These are phyloP conservation scores for Synergus umbraculus DNA, from an alignment of 2,888 invertebrate genomes.

Conservation along the genomic window DNA sequence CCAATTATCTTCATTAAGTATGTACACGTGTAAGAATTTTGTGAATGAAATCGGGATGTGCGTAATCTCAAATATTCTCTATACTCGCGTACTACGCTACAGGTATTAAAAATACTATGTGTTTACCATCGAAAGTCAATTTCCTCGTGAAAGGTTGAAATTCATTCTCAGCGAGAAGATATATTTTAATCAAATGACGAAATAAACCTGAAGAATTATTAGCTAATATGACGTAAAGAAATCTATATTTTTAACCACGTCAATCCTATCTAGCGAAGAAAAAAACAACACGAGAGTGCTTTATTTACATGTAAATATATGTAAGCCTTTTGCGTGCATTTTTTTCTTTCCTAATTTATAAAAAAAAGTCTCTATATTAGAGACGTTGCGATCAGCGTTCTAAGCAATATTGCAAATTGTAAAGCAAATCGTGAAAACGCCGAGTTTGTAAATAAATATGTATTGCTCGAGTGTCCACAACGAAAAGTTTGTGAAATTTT, in stretches of 20 bases:
- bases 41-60: conserved; percentile 19
- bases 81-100: conserved; percentile 13
- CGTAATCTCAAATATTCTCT: neutral
- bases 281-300: conserved; percentile 18
- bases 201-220: conserved; percentile 10
- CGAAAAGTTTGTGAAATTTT: neutral
- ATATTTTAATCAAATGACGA: conserved; percentile 39
- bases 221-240: conserved; percentile 26
- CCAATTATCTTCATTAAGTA: neutral
- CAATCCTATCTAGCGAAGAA: neutral
- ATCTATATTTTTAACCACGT: conserved; percentile 35
- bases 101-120: neutral
- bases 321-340: conserved; percentile 18
- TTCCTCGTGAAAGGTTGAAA: neutral
- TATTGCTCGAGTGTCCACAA: neutral
- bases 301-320: conserved; percentile 13
- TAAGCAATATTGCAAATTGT: neutral
- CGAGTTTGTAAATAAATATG: conserved; percentile 22
- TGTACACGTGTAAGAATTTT: neutral
- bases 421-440: conserved; percentile 5
- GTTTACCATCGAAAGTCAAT: neutral
- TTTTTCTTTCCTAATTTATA: neutral
- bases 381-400: conserved; percentile 26
- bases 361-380: conserved; percentile 32
- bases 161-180: conserved; percentile 12